Evolutionary conservation across 2,888 invertebrate genomes (phyloP), one percentile per base, ranked within the genome.

Genomic region (Philereme transversata): DNA sequence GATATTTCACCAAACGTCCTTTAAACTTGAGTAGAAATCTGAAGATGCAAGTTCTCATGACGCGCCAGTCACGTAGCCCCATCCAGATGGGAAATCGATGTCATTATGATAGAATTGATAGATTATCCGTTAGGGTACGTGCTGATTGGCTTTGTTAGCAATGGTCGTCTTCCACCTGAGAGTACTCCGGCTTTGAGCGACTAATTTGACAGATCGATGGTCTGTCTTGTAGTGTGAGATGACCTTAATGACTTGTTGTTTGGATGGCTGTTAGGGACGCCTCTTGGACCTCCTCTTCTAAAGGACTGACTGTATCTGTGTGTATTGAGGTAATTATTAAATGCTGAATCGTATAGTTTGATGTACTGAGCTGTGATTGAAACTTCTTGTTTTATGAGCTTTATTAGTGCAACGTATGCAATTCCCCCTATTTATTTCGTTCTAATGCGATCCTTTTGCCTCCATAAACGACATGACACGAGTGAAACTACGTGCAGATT

Each of bases 41-140:
- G 72, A 80, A 83, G 79, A 79, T 78, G 74, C 75, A 75, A 74
- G 76, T 54, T 67, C 66, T 74, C 76, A 81, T 80, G 75, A 74
- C 77, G 73, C 76, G 72, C 78, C 78, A 67, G 79, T 82, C 85
- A 83, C 84, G 81, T 79, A 78, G 70, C 75, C 80, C 73, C 62
- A 73, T 78, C 77, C 79, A 83, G 84, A 88, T 88, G 86, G 84
- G 84, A 88, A 89, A 89, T 90, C 85, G 86, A 90, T 88, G 90
- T 88, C 89, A 87, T 88, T 88, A 90, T 90, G 90, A 90, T 87
- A 89, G 90, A 89, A 90, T 88, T 90, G 90, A 91, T 88, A 89
- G 90, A 89, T 90, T 87, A 90, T 90, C 86, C 78, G 78, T 83
- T 80, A 82, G 84, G 82, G 82, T 76, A 77, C 84, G 84, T 83